A percentile compares a stretch with the other conserved stretches of the same genome.
phyloP scores from a whole-genome alignment of 2,113 vertebrate genomes.

The Bettongia penicillata region DNA sequence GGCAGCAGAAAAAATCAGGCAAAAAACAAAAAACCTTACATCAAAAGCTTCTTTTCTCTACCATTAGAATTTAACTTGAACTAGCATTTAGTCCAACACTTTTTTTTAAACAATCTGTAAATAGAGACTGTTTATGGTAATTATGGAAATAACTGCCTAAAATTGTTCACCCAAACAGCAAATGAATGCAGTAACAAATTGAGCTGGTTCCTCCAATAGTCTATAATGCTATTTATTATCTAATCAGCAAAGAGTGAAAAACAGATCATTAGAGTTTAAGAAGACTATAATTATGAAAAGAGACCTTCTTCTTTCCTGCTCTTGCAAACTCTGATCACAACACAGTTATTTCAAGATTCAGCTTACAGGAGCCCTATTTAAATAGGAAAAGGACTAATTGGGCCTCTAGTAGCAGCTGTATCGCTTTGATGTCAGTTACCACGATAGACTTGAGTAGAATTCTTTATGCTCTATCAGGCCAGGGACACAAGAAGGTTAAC shows the following conservation, averaged over 20 bases:
- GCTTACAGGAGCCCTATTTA: constrained; percentile 37
- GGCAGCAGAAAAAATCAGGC: background rate
- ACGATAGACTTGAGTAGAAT: constrained; percentile 64
- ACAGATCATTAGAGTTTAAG: constrained; percentile 47
- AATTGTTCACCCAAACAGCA: constrained; percentile 17
- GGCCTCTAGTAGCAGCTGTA: constrained; percentile 60
- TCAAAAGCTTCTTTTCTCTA: constrained; percentile 31
- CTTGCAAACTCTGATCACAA: constrained; percentile 44
- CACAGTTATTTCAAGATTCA: constrained; percentile 6
- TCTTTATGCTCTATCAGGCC: constrained; percentile 44
- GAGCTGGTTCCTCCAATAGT: constrained; percentile 1
- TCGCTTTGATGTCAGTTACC: constrained; percentile 65
- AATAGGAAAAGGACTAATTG: constrained; percentile 71
- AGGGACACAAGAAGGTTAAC: constrained; percentile 36
- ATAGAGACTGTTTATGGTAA: constrained; percentile 52
- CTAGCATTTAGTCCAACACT: constrained; percentile 28
- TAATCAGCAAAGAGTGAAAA: constrained; percentile 59
- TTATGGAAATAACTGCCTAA: constrained; percentile 52
- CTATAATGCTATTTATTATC: constrained; percentile 43
- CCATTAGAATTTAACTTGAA: constrained; percentile 38
- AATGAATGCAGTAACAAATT: background rate
- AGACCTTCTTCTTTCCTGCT: constrained; percentile 38
- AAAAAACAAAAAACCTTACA: constrained; percentile 19
- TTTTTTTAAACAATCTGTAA: constrained; percentile 36
- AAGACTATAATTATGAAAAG: constrained; percentile 40